Base-by-base conservation (phyloP, 1,140 invertebrate species). In the Pseudomyrmex flavicornis region DNA sequence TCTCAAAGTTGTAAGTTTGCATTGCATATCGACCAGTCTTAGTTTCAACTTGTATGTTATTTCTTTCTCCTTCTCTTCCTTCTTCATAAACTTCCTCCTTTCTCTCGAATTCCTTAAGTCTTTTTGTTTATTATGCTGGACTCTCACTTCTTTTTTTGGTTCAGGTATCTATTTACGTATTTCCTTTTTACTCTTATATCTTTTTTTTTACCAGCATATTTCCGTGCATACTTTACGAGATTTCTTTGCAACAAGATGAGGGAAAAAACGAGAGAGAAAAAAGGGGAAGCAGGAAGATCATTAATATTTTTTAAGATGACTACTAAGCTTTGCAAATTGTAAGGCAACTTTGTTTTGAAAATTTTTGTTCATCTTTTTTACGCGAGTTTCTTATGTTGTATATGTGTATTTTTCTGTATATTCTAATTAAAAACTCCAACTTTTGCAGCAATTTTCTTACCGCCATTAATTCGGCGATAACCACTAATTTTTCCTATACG, bases 111-210 rank as follows among this genome's bases (percentile, higher is more conserved):
- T 50, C 5, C 54, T 59, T 48, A 48, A 72, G n/a, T 8, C 7
- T 50, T 72, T 80, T 80, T 17, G n/a, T 70, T 26, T 13, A 15
- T 54, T 69, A n/a, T 48, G 10, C 20, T 54, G 9, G 13, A 35
- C 54, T 26, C 44, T 80, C 22, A 20, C 12, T 22, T 61, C 35
- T 35, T 35, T 80, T 70, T 80, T 50, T 50, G 12, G 15, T 7
- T 69, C 9, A 35, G 13, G 44, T 56, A 44, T 77, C 63, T 79
- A 79, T 80, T 80, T 72, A 72, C 44, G 35, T 59, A 8, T 52
- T 59, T 7, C 20, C 17, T 48, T 50, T 59, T 72, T 52, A 70
- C 22, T 70, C 44, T 80, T 56, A 15, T 20, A 10, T 44, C 22
- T 70, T n/a, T 79, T 52, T 56, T 56, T 58, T 79, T 17, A 12